phyloP scores from a whole-genome alignment of 2,113 vertebrate genomes.

The Microcebus jonahi region DNA sequence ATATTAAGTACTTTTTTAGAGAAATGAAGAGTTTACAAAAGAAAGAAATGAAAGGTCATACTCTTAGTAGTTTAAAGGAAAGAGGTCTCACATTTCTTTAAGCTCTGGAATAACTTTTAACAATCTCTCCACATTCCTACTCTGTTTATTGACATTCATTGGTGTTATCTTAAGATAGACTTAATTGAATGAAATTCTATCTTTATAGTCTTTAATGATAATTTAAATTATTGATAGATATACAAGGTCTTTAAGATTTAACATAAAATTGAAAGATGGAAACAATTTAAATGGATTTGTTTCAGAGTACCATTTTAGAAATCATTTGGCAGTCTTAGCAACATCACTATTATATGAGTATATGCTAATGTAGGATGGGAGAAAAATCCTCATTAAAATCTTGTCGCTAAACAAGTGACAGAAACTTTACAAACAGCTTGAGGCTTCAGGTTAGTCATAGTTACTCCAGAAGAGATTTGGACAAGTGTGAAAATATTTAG shows the following conservation, averaged over 20 bases:
- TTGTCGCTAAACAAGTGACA: constrained; percentile 82
- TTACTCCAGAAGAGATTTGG: constrained; percentile 67
- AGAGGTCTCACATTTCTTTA: not conserved
- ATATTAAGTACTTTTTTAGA: not conserved
- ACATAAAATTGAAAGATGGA: constrained; percentile 60
- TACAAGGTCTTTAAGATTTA: constrained; percentile 30
- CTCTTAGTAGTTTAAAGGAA: constrained; percentile 10
- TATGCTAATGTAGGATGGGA: constrained; percentile 72
- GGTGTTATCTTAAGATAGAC: not conserved
- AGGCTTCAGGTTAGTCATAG: constrained; percentile 73
- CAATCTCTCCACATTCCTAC: not conserved
- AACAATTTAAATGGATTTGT: constrained; percentile 73
- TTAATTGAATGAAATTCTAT: constrained; percentile 12
- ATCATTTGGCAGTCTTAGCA: constrained; percentile 70
- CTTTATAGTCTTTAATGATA: not conserved
- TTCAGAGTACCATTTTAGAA: constrained; percentile 71
- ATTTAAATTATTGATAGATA: not conserved
- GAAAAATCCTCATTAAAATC: constrained; percentile 82
- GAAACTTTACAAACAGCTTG: constrained; percentile 78
- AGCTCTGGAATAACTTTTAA: not conserved
- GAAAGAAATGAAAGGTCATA: not conserved
- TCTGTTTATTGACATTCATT: not conserved
- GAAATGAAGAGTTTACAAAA: not conserved
- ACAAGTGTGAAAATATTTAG: constrained; percentile 74
- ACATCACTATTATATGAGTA: constrained; percentile 56